Evolutionary conservation across 2,113 vertebrate species (phyloP), one percentile per base, ranked within the genome.

Genomic region (Salvelinus namaycush): DNA sequence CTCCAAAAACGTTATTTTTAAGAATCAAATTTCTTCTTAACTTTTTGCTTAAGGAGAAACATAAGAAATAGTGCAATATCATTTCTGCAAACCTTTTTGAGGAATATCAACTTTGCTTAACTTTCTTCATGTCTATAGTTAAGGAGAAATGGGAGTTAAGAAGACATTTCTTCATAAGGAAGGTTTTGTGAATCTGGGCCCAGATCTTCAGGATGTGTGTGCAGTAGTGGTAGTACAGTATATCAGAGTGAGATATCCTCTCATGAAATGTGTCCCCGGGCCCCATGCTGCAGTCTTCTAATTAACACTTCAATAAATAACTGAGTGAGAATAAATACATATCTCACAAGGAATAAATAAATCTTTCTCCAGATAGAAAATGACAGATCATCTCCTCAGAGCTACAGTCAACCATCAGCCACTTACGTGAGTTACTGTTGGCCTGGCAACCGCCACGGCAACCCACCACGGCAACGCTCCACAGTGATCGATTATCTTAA

Each of bases 401-500:
- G 59, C n/a, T 92, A 92, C 20, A 94, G 95, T 95, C 95, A 94
- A 93, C 93, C 92, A 62, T 62, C 59, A n/a, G 59, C 59, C n/a
- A 62, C n/a, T 62, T 62, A 62, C 59, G 93, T 95, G 95, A 95
- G 76, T 94, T 94, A 95, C 94, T 93, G 95, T 96, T 95, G 96
- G 93, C 93, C 94, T 95, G 94, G 94, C 94, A 95, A 96, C 93
- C 91, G 92, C 90, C 93, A 91, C 93, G 93, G 91, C 90, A 92
- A 91, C 89, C 91, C 93, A 92, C 92, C 93, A 90, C 91, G 91
- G 79, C 75, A 88, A 92, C 91, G 89, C 91, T 90, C 92, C 94
- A 93, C 39, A 94, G 92, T 95, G 94, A 96, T 96, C 92, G 91
- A 95, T 96, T 94, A 94, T 93, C 91, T 94, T 93, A 94, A 94